Base-by-base conservation (phyloP, 2,797 vertebrate species). In the Peromyscus attwateri region DNA sequence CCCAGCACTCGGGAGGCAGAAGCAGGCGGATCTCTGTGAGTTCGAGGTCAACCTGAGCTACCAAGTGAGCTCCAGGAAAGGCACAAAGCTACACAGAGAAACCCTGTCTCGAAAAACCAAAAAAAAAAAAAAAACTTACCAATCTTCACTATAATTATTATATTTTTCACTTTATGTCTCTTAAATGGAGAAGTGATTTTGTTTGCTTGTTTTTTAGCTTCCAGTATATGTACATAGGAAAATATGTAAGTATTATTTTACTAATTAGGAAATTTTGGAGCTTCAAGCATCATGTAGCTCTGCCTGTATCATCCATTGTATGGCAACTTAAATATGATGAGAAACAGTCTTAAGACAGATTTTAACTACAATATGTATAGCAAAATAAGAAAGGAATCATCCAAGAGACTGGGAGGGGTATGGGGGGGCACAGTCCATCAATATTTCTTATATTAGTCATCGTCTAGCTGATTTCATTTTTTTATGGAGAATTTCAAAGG, bases 201-300 rank as follows among this genome's bases (percentile, higher is more conserved):
- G 7, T 68, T 87, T 95, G 31, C 17, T 85, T 87, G 31, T 6
- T 40, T 87, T 73, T 66, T 37, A 14, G 11, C 21, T 84, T 37
- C 6, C 46, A 17, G 52, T 73, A 14, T 66, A 46, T 23, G 21
- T 34, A 12, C 85, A 77, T n/a, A 52, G 2, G 49, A 27, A 80
- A 57, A 52, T 81, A 71, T 73, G 81, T 87, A 75, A 76, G 87
- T 62, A 77, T 31, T 70, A 37, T 23, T 94, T 81, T 81, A 75
- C 31, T 60, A 66, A 79, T 43, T 66, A 73, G n/a, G 83, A 73
- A 31, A 84, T 19, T 14, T 62, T 27, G 60, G 60, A 75, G 19
- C 25, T 62, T 91, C 21, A 34, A 81, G 60, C 40, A 52, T 55
- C 62, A 62, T 17, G 23, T 13, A 52, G 21, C 27, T 90, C 71